phyloP scores from a whole-genome alignment of 2,113 vertebrate genomes.

The Hypanus sabinus region DNA sequence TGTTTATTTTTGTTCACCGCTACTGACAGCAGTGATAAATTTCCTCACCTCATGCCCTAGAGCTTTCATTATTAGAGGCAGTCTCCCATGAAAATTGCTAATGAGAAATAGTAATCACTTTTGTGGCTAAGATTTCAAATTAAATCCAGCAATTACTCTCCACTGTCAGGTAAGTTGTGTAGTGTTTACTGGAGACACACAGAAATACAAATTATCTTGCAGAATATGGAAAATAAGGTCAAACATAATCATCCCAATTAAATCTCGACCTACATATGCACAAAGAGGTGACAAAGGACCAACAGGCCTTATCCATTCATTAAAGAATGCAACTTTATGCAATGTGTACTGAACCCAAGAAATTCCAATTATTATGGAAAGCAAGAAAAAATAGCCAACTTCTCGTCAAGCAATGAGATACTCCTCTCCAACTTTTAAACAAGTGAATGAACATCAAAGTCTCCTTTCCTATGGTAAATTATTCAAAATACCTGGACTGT shows the following conservation, averaged over 20 bases:
- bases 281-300: not conserved
- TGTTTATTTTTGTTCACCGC: not conserved
- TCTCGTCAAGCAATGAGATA: not conserved
- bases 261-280: not conserved
- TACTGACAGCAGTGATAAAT: conserved; percentile 3
- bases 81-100: conserved; percentile 23
- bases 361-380: not conserved
- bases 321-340: not conserved
- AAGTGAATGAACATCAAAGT: not conserved
- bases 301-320: too few species aligned
- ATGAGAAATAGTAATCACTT: conserved; percentile 14
- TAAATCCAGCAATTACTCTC: conserved; percentile 15
- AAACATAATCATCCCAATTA: not conserved
- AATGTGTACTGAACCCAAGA: not conserved
- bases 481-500: too few species aligned
- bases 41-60: not conserved
- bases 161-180: not conserved
- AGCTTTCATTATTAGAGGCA: conserved; percentile 19
- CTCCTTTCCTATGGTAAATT: not conserved
- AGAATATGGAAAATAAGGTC: not conserved
- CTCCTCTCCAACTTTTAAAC: not conserved
- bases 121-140: conserved; percentile 13
- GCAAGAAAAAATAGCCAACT: not conserved
- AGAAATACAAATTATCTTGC: not conserved
- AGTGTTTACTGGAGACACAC: not conserved